phyloP scores from a whole-genome alignment of 2,113 vertebrate genomes.

The Micronycteris hirsuta region DNA sequence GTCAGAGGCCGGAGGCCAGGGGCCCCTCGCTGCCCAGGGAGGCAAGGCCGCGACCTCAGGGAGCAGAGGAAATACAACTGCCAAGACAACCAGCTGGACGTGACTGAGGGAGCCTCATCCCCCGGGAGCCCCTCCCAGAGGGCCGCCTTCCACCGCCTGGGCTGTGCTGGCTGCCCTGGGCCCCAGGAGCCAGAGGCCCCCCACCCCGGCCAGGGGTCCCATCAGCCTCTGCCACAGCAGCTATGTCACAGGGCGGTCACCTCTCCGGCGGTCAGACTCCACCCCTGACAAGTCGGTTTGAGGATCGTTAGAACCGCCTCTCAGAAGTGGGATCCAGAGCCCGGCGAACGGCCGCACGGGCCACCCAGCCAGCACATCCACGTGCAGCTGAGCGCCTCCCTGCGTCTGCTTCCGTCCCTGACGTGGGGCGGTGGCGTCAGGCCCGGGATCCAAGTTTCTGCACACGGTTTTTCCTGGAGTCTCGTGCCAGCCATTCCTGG shows the following conservation, averaged over 20 bases:
- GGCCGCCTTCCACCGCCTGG: accelerated
- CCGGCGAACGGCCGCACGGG: accelerated
- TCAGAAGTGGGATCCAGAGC: accelerated
- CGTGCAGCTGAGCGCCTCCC: accelerated
- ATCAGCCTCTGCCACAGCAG: accelerated
- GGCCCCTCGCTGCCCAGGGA: neutral
- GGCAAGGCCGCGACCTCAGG: neutral
- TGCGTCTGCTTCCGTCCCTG: accelerated
- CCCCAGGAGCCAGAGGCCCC: too few relatives aligned
- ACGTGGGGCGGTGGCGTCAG: too few relatives aligned
- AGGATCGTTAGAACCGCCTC: accelerated
- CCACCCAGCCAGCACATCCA: too few relatives aligned
- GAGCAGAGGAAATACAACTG: neutral
- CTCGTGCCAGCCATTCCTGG: accelerated
- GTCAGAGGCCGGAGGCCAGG: too few relatives aligned
- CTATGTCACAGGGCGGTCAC: accelerated
- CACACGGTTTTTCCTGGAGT: too few relatives aligned
- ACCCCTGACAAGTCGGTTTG: accelerated
- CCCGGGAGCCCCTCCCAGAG: too few relatives aligned
- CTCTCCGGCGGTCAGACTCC: accelerated
- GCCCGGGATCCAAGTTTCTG: neutral
- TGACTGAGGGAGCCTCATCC: too few relatives aligned
- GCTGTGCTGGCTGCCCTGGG: accelerated
- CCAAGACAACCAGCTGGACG: accelerated
- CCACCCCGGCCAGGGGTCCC: too few relatives aligned